Evolutionary conservation across 2,797 vertebrate genomes (phyloP), one percentile per base, ranked within the genome.

Genomic region (Merluccius polli): DNA sequence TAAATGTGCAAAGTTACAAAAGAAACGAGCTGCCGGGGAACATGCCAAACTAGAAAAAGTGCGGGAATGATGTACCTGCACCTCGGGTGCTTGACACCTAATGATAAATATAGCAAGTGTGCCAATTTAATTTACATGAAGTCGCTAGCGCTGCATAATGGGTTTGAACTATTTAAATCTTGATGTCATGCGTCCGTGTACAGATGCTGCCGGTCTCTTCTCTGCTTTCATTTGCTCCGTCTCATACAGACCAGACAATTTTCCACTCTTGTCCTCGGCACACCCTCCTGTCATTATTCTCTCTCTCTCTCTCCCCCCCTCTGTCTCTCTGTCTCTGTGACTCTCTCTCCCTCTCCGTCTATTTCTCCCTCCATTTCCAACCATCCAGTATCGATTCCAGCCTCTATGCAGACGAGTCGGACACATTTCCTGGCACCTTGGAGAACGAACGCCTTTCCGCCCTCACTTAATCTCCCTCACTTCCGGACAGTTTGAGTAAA

Each of bases 391-490:
- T 59, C 52, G 52, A 59, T 59, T 59, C 21, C 21, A 7, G 7
- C 52, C 52, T 59, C 52, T 2, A n/a, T 59, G 52, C 4, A 24
- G 52, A 59, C 52, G 52, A 59, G 52, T n/a, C 52, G 4, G 21
- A 59, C 52, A n/a, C 52, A 59, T 59, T 59, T 59, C 52, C 52
- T 59, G 52, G 44, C 52, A 59, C 52, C 52, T 59, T 24, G 52
- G 6, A 59, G 52, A 59, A 59, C 52, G 52, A 59, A 59, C 52
- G n/a, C 52, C n/a, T 59, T 24, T 48, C 44, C 15, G 3, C 21
- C 52, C 52, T 59, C 52, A 21, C 52, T 24, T 59, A 16, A 59
- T 59, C 52, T 59, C 21, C 52, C 4, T 16, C 18, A 4, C 52
- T 59, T n/a, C 7, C 52, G 18, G 21, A 59, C 21, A n/a, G 7